These are phyloP conservation scores for Epinotia brunnichana DNA, from an alignment of 2,888 invertebrate genomes.

Conservation along the genomic window DNA sequence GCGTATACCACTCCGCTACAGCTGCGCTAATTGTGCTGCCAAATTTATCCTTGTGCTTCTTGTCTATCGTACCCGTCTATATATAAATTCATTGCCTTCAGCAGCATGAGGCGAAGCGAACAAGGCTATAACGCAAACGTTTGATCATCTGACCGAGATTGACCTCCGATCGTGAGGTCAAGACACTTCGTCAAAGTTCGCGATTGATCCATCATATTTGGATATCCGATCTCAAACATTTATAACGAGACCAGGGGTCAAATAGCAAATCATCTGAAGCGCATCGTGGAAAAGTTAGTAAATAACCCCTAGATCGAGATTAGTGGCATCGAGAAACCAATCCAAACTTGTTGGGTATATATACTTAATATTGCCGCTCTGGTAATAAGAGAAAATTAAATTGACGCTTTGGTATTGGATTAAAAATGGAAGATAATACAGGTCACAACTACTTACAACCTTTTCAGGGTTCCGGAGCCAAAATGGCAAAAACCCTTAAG, in stretches of 20 bases:
- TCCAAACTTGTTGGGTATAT: constrained; percentile 36
- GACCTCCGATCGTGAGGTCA: background rate
- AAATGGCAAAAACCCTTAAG: too few species aligned
- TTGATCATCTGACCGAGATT: background rate
- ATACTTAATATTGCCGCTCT: constrained; percentile 18
- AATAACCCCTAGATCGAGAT: constrained; percentile 25
- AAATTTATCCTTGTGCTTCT: too few species aligned
- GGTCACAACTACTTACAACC: too few species aligned
- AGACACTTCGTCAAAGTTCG: background rate
- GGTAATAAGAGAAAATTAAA: constrained; percentile 13
- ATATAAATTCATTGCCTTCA: too few species aligned
- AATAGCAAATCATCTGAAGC: background rate
- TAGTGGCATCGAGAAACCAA: constrained; percentile 42
- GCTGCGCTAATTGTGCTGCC: too few species aligned
- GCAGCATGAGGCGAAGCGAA: too few species aligned
- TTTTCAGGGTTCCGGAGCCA: too few species aligned
- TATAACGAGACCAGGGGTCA: background rate
- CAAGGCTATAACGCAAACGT: too few species aligned
- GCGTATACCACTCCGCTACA: too few species aligned
- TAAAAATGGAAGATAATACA: background rate
- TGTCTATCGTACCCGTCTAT: too few species aligned
- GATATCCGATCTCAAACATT: background rate
- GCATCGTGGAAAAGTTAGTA: background rate
- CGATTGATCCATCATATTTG: background rate
- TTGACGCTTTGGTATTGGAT: constrained; percentile 13